Evolutionary conservation across 2,888 invertebrate genomes (phyloP), one percentile per base, ranked within the genome.

Genomic region (Stenotaenia linearis): DNA sequence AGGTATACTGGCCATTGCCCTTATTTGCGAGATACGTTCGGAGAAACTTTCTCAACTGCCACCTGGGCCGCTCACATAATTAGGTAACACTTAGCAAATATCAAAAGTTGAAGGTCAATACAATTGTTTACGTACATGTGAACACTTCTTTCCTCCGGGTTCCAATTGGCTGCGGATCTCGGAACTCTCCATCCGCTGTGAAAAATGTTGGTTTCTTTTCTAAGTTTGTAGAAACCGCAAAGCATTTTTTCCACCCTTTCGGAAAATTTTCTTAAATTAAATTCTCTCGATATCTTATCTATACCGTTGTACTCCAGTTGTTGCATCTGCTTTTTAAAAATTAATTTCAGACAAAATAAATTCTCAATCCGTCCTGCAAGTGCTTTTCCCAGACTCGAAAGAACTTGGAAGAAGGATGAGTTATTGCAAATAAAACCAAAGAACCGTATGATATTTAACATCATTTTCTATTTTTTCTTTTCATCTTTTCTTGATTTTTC

Each of bases 1-100:
- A 76, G 76, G 15, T 76, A 76, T 10, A 76, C 32, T 10, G 76
- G 76, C 21, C 76, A 76, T 37, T 37, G 37, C 18, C 76, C 76
- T 15, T 25, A 25, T 35, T 37, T 35, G 6, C 30, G 76, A 37
- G 35, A 76, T 18, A 76, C 35, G 0, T 37, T 35, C 10, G 76
- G 76, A 30, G 76, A 76, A 37, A 76, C 76, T 21, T 76, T 76
- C 37, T 32, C 35, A 15, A 37, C 30, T 18, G 30, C 76, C 23
- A 76, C 76, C 1, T 76, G 37, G 32, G 32, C 37, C 6, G 76
- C 76, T 37, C 37, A 76, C 21, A 25, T 35, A 23, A 76, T 76
- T 23, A 35, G 76, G 76, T 76, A 76, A 76, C n/a, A n/a, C n/a
- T n/a, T n/a, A 74, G 32, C 18, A 74, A 28, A 74, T 23, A 45